Percentiles rank a stretch among this genome's conserved stretches.
Evolutionary conservation across 2,888 invertebrate genomes (phyloP).

Genomic region (Auanema freiburgensis): DNA sequence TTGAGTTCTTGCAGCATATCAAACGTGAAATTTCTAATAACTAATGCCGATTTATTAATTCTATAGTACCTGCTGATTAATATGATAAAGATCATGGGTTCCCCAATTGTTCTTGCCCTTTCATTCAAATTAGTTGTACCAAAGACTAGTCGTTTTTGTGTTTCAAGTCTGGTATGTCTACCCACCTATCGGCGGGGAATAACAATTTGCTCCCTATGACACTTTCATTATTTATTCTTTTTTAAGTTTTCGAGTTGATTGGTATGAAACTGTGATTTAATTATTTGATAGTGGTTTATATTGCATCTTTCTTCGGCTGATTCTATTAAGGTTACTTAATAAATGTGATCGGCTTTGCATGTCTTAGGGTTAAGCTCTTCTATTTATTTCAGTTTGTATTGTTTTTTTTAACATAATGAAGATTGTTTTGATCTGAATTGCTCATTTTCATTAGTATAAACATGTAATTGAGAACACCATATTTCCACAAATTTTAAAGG

Average conservation of each 20-base stretch:
- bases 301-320: background rate
- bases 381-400: background rate
- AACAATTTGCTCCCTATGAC: background rate
- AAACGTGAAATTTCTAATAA: conserved; percentile 47
- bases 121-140: too few relatives aligned
- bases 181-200: too few relatives aligned
- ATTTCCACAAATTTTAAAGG: too few relatives aligned
- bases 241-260: background rate
- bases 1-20: conserved; percentile 92
- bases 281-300: background rate
- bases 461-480: too few relatives aligned
- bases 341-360: conserved; percentile 1
- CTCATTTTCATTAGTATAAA: too few relatives aligned
- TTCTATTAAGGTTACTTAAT: conserved; percentile 4
- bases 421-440: too few relatives aligned
- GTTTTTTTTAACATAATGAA: too few relatives aligned
- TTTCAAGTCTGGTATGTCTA: too few relatives aligned
- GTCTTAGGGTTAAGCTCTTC: background rate
- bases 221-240: conserved; percentile 8
- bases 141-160: too few relatives aligned
- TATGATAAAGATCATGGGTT: conserved; percentile 1
- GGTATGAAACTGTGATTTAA: conserved; percentile 11
- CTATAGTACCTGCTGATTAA: too few relatives aligned
- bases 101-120: too few relatives aligned
- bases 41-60: too few relatives aligned